Evolutionary conservation across 1,140 invertebrate genomes (phyloP), one percentile per base, ranked within the genome.

Genomic region (Zaprionus inermis): DNA sequence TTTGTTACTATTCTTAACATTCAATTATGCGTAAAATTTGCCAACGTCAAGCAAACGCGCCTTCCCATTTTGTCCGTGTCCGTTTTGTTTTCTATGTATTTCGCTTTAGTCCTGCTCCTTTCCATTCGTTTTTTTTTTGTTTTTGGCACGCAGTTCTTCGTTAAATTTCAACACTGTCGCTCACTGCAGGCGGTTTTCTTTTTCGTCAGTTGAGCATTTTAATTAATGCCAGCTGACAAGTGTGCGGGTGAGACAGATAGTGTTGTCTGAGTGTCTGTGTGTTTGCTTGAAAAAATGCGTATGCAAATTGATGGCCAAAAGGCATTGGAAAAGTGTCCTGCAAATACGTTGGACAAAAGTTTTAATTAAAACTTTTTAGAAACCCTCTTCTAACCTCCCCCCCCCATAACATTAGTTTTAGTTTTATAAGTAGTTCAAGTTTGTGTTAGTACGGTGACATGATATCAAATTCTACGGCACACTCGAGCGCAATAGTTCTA

Each of bases 21-120:
- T 80, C 63, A 72, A 76, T 79, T 79, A 68, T 75, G 67, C 78
- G 61, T 63, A 14, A 56, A 64, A 80, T 79, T 64, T 67, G 32
- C 54, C 44, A 78, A 49, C 49, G 65, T 70, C 65, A 66, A 63
- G 56, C 24, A 64, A 63, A 30, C 38, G 54, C 52, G 24, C 24
- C 32, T 61, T 32, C 5, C 30, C 44, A 51, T 65, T 73, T 64
- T 68, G 14, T 38, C 58, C 57, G 46, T 68, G 65, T 59, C 64
- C 57, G 32, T 70, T 77, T 58, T 69, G 34, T 49, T 59, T 51
- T 24, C 28, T 38, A 24, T 24, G 22, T 24, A 22, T 52, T 60
- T 41, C 28, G 66, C 57, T 54, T 32, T 30, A 7, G 5, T 38
- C 22, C 22, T 18, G 16, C 9, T 28, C 9, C 18, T 38, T 49